These are phyloP conservation scores for Trichogramma dendrolimi DNA, from an alignment of 2,888 invertebrate species.

Conservation along the genomic window DNA sequence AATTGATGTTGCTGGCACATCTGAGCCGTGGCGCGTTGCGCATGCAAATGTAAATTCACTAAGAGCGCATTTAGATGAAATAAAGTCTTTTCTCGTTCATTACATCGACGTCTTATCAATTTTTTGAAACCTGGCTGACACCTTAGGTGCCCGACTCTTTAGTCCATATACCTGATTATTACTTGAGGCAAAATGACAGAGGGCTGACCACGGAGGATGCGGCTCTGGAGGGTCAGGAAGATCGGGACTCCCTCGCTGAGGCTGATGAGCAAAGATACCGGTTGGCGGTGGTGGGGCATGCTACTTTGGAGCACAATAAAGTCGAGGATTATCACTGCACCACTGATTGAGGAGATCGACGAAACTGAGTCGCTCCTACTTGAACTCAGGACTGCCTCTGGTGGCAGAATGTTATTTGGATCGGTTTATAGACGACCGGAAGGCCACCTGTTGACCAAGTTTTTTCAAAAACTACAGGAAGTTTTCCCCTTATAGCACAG, in stretches of 20 bases:
- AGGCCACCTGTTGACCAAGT: not conserved
- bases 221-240: not conserved
- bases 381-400: not conserved
- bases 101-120: not conserved
- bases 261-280: too few relatives aligned
- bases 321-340: too few relatives aligned
- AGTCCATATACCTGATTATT: not conserved
- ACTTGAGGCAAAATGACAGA: not conserved
- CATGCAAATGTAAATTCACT: constrained; percentile 3
- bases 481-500: not conserved
- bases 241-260: too few relatives aligned
- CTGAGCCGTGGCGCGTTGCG: not conserved
- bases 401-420: not conserved
- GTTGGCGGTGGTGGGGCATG: not conserved
- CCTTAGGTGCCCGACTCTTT: not conserved
- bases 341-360: not conserved
- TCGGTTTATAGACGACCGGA: not conserved
- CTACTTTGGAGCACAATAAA: not conserved
- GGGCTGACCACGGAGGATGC: not conserved
- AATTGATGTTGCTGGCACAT: too few relatives aligned
- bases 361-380: not conserved
- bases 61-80: not conserved
- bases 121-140: constrained; percentile 4
- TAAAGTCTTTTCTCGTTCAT: not conserved
- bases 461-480: not conserved